These are phyloP conservation scores for Catocala sponsa DNA, from an alignment of 2,888 invertebrate species.

Conservation along the genomic window DNA sequence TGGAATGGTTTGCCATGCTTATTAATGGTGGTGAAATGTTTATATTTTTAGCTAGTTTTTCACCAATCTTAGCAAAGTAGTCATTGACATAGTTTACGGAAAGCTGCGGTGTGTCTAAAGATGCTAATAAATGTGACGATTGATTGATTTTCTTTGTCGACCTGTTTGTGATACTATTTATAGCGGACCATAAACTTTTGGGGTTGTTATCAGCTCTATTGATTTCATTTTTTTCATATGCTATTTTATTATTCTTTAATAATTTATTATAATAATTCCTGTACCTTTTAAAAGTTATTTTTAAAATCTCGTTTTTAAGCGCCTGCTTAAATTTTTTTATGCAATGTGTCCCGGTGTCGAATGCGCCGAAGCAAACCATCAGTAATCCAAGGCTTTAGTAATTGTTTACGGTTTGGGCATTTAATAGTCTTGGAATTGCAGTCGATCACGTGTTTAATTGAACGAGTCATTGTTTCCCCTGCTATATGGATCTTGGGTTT, in stretches of 20 bases:
- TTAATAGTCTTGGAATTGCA: background rate
- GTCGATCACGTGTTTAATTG: background rate
- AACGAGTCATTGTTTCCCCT: background rate
- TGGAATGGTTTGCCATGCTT: background rate
- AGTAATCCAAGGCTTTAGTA: no score
- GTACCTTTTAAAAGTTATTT: slow-evolving; percentile 4
- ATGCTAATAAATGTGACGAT: background rate
- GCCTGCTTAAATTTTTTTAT: slow-evolving; percentile 4
- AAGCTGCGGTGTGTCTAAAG: background rate
- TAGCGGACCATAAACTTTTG: slow-evolving; percentile 6
- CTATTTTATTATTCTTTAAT: background rate
- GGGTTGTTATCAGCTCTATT: slow-evolving; percentile 7
- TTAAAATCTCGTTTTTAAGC: background rate
- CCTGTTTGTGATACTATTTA: slow-evolving; percentile 5
- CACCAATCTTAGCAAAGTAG: slow-evolving; percentile 9
- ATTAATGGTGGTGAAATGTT: background rate
- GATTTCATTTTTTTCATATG: slow-evolving; percentile 6
- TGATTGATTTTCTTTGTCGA: background rate
- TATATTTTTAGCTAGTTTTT: background rate
- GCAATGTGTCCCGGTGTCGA: slow-evolving; percentile 7
- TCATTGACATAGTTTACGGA: slow-evolving; percentile 6
- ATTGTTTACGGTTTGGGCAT: background rate
- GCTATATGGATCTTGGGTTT: background rate
- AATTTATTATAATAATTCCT: slow-evolving; percentile 12
- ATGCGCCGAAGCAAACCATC: background rate